Base-by-base conservation (phyloP, 2,797 vertebrate species). In the Centroberyx gerrardi region DNA sequence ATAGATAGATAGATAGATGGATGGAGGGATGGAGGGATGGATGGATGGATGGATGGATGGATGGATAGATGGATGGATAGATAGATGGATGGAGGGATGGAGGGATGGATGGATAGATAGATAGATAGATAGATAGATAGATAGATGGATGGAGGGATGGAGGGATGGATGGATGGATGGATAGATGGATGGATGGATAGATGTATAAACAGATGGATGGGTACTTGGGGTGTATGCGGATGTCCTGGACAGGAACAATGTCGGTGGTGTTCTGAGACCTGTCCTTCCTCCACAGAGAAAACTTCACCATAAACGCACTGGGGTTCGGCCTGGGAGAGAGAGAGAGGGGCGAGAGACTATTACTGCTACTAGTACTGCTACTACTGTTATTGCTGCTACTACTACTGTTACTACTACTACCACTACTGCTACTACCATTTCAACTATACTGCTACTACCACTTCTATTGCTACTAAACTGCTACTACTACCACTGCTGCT, bases 181-280 rank as follows among this genome's bases (percentile, higher is more conserved):
- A 59, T 17, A 18, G 56, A 59, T 17, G 38, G 56, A 58, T 14
- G 33, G 55, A 58, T 14, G 33, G 55, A 58, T 5, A 36, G 55
- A 33, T 8, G 33, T 6, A 58, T 14, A 58, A 14, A 58, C 31
- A 58, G 14, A 59, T 15, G 33, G 55, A 59, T 8, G n/a, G 33
- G 4, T 76, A 93, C 1, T 81, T 59, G 15, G 95, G 94, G 56
- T 99, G 97, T 79, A 98, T 92, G 82, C 87, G 85, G 31, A 99
- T 78, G 22, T 73, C 85, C 0, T 94, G 80, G 4, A 96, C 85
- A 0, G 1, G 68, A 33, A 92, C 87, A 1, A 95, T 90, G 22
- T 92, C 67, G 0, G 91, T 90, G 0, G 94, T 90, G 4, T 0
- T 0, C 55, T 95, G 89, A 0, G 51, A 46, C 0, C 0, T 0